Evolutionary conservation across 2,888 invertebrate species (phyloP).

Genomic region (Philonicus albiceps): DNA sequence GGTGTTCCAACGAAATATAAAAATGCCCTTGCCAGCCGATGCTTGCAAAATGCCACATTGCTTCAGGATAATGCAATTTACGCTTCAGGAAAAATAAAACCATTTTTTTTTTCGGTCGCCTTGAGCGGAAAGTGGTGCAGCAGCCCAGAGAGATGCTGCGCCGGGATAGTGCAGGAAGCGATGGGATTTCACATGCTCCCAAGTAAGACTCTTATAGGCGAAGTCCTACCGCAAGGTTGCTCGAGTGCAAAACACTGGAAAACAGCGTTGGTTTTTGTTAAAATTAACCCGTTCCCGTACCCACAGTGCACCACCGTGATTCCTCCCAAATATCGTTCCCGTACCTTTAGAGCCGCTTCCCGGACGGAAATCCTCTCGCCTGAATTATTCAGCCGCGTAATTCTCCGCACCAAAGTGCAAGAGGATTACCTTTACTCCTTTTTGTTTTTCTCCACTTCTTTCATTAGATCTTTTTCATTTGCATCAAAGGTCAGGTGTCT

Average conservation of each 20-base stretch:
- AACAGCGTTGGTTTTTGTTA: background rate
- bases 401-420: background rate
- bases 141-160: background rate
- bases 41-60: background rate
- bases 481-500: no score
- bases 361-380: background rate
- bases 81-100: background rate
- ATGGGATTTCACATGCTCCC: background rate
- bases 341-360: background rate
- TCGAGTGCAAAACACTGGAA: background rate
- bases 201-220: background rate
- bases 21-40: background rate
- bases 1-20: background rate
- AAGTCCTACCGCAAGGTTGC: background rate
- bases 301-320: background rate
- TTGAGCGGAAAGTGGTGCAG: background rate
- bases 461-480: background rate
- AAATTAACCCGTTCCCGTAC: background rate
- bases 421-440: background rate
- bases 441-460: background rate
- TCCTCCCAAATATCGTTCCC: background rate
- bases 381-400: background rate
- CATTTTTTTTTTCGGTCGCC: background rate
- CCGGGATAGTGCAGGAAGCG: background rate
- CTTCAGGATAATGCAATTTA: slow-evolving; percentile 8